Base-by-base conservation (phyloP, 2,888 invertebrate genomes). In the Podotricha telesiphe region DNA sequence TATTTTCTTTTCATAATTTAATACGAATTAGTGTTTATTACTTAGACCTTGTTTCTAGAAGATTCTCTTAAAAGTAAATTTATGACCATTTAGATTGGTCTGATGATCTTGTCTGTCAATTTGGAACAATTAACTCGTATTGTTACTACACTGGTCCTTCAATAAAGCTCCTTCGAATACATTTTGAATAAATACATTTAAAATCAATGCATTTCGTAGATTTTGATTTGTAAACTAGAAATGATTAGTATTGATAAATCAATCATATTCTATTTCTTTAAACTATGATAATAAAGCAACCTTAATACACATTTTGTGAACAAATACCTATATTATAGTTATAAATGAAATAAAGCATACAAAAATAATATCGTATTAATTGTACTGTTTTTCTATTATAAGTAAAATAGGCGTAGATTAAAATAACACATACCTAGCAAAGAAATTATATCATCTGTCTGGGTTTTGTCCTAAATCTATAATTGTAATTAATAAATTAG, bases 401-500 rank as follows among this genome's bases (percentile, higher is more conserved):
- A n/a, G 15, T 58, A 42, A 42, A n/a, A 5, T 1, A 11, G n/a
- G 17, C 8, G 2, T 22, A 22, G 8, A 59, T 20, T 10, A 13
- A n/a, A 42, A 22, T 22, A 22, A 42, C 58, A 22, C n/a, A 45
- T 22, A 58, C 1, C 45, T 59, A 47, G 19, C 68, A 65, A 64
- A 65, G 55, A 62, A 71, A 63, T 65, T 65, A 40, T 67, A 45
- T 45, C 55, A 2, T n/a, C 37, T 37, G 15, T 17, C 19, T 67
- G 70, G 72, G 72, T 72, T 72, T 72, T 72, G 70, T 68, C 70
- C 70, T 65, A 70, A 42, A 65, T 47, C 48, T 65, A 70, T n/a
- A n/a, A n/a, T n/a, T n/a, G n/a, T n/a, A n/a, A n/a, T n/a, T n/a
- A n/a, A n/a, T n/a, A n/a, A n/a, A n/a, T n/a, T n/a, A n/a, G n/a